phyloP scores from a whole-genome alignment of 2,797 vertebrate genomes.

The Saxicola maurus region DNA sequence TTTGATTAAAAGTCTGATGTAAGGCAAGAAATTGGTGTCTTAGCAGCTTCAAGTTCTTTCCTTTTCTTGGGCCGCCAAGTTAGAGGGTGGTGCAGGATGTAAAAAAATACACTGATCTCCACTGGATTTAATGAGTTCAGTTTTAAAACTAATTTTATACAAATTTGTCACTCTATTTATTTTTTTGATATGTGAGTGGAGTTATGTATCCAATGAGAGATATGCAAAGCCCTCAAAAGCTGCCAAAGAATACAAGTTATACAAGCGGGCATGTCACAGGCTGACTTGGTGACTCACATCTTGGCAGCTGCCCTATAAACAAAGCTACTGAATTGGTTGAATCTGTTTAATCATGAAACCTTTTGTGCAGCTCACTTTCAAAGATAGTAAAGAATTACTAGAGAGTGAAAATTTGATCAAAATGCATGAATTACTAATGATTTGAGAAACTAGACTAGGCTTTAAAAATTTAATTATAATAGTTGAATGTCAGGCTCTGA shows the following conservation, averaged over 20 bases:
- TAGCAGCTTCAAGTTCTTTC: not conserved
- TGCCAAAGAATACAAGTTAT: slow-evolving; percentile 54
- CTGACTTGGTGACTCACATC: slow-evolving; percentile 55
- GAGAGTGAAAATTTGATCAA: slow-evolving; percentile 7
- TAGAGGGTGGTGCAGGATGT: not conserved
- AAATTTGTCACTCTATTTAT: not conserved
- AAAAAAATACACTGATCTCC: not conserved
- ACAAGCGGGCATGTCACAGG: slow-evolving; percentile 50
- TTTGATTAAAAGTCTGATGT: not conserved
- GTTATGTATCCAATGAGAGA: slow-evolving; percentile 5
- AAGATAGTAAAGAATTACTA: slow-evolving; percentile 11
- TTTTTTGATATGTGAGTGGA: not conserved
- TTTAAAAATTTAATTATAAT: not conserved
- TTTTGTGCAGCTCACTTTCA: not conserved
- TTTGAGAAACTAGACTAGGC: not conserved
- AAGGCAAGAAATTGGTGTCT: not conserved
- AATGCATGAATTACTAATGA: not conserved
- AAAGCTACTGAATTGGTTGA: slow-evolving; percentile 46
- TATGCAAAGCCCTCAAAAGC: not conserved
- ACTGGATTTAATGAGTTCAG: not conserved
- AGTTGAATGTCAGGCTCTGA: not conserved
- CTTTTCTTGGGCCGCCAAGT: not conserved
- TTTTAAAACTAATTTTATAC: slow-evolving; percentile 6
- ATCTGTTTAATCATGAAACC: not conserved
- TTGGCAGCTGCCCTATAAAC: slow-evolving; percentile 48